Conservation (phyloP, 2,888 invertebrate species). For the Parthenolecanium corni region DNA sequence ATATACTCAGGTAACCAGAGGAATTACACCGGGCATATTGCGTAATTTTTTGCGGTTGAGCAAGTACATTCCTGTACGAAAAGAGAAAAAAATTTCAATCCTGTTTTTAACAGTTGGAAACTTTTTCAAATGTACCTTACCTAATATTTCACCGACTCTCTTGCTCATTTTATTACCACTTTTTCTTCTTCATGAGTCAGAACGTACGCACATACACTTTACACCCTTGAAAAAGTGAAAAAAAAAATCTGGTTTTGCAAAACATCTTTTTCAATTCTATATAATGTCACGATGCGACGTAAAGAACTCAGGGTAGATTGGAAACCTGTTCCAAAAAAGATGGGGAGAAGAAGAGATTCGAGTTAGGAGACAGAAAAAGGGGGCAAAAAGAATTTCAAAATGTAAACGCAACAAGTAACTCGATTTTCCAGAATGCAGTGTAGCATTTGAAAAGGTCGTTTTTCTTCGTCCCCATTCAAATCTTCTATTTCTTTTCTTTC, state of each 20-base stretch:
- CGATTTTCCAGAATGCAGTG: too few species aligned
- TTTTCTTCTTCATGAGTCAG: not conserved
- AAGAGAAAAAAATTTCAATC: not conserved
- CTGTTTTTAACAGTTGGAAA: conserved; percentile 21
- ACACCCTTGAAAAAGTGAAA: not conserved
- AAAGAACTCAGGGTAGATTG: conserved; percentile 12
- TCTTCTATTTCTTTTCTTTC: too few species aligned
- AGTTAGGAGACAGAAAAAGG: not conserved
- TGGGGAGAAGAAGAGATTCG: not conserved
- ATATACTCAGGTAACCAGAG: conserved; percentile 2
- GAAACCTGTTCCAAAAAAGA: conserved; percentile 5
- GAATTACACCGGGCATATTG: conserved; percentile 12
- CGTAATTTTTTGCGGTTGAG: conserved; percentile 25
- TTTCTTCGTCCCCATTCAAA: too few species aligned
- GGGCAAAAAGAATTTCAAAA: too few species aligned
- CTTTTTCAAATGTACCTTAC: conserved; percentile 18
- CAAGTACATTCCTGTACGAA: conserved; percentile 5
- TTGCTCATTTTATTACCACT: not conserved
- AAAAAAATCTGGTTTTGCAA: conserved; percentile 9
- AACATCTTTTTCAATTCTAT: conserved; percentile 14
- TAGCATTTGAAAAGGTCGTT: too few species aligned
- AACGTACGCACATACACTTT: not conserved
- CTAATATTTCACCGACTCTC: conserved; percentile 17
- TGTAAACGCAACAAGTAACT: too few species aligned
- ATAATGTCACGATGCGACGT: conserved; percentile 9